A percentile compares a stretch with the other conserved stretches of the same genome.
These are phyloP conservation scores for Diadegma fenestrale DNA, from an alignment of 2,888 invertebrate genomes.

Conservation along the genomic window DNA sequence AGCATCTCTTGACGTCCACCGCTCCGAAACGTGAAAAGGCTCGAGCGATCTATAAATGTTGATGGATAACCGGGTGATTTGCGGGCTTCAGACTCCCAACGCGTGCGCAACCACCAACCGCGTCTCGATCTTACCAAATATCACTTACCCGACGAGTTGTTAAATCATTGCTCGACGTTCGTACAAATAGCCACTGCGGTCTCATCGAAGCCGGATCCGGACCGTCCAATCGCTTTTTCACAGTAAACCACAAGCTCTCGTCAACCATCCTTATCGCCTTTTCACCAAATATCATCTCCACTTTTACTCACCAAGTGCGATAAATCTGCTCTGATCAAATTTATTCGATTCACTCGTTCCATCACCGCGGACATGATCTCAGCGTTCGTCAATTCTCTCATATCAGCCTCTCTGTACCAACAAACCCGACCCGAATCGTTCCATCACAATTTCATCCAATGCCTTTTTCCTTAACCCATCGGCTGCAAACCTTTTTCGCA, in stretches of 20 bases:
- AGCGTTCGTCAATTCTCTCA: conserved; percentile 82
- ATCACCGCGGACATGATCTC: conserved; percentile 86
- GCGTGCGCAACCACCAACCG: neutral
- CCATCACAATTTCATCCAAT: neutral
- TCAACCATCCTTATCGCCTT: conserved; percentile 46
- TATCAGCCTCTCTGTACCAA: conserved; percentile 44
- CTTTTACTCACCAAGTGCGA: conserved; percentile 86
- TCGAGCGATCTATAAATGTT: conserved; percentile 85
- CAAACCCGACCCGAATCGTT: neutral
- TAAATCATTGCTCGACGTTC: conserved; percentile 73
- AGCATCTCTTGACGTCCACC: conserved; percentile 88
- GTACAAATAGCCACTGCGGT: conserved; percentile 86
- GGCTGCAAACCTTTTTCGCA: neutral
- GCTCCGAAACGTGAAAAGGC: conserved; percentile 87
- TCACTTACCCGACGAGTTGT: conserved; percentile 71
- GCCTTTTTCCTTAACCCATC: neutral
- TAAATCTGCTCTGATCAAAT: conserved; percentile 87
- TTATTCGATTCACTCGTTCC: conserved; percentile 86
- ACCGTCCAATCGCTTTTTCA: conserved; percentile 85
- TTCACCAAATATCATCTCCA: neutral
- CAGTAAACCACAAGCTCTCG: neutral
- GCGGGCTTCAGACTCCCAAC: neutral
- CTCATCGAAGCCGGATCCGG: conserved; percentile 85
- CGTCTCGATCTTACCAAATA: neutral
- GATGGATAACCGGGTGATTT: conserved; percentile 28